Base-by-base conservation (phyloP, 2,888 invertebrate genomes). In the Elegia similella region DNA sequence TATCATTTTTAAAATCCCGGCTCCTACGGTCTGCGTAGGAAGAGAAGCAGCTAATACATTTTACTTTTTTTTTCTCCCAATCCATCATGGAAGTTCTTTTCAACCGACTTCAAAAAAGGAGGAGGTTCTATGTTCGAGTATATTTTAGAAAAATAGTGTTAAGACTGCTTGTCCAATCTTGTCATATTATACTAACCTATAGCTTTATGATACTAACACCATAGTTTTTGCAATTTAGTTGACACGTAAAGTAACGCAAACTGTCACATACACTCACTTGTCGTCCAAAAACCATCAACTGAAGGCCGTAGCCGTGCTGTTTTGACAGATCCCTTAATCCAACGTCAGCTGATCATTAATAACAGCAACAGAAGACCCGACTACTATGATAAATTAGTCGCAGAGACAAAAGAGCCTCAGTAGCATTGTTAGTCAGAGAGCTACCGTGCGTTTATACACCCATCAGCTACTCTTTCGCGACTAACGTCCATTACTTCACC, bases 401-500 rank as follows among this genome's bases (percentile, higher is more conserved):
- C 63, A 64, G 67, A 78, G 76, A 86, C 85, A 86, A 86, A 78
- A 75, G 47, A n/a, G 72, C 65, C 72, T 65, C 65, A 61, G 66
- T 55, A 61, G 63, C 71, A 77, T 82, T 82, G 82, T 84, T 76
- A 66, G 43, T 53, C 42, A 58, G 62, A 58, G 65, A 62, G 66
- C 73, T 69, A 65, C 68, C 65, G 70, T 70, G 68, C 73, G 75
- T 75, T 80, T 74, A 76, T 72, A 77, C 71, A 71, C 67, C 70
- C 70, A 73, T 77, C 70, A 73, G 72, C 63, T 64, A 69, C 72
- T 72, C 66, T 72, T 77, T 77, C 74, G 76, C 76, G 82, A 84
- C 85, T 82, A 84, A 80, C 71, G 66, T 78, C 84, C 87, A 88
- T 89, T 86, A 86, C 74, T 67, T 65, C 56, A 63, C 70, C 72